Evolutionary conservation across 2,888 invertebrate genomes (phyloP).

Genomic region (Caenorhabditis sp.): DNA sequence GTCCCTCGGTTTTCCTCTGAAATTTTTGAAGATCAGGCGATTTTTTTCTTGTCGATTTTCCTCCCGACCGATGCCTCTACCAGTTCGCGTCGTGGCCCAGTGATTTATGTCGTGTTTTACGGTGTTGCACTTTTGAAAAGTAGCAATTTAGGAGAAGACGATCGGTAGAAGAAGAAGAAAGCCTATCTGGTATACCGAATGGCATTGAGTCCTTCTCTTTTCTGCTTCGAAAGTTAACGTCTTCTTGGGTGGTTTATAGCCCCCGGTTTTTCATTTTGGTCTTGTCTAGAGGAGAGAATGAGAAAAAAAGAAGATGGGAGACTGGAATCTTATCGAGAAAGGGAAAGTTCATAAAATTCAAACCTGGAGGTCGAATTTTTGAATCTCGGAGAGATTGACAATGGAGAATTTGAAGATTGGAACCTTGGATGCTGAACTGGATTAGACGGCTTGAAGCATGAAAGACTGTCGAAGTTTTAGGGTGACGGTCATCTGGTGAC

Average conservation of each 20-base stretch:
- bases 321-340: neutral
- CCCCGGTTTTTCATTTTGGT: neutral
- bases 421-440: too few relatives aligned
- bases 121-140: slow-evolving; percentile 23
- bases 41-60: neutral
- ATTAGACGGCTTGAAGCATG: too few relatives aligned
- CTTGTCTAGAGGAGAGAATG: neutral
- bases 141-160: slow-evolving; percentile 30
- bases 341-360: neutral
- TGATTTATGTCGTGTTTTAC: too few relatives aligned
- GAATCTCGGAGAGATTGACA: too few relatives aligned
- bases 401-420: too few relatives aligned
- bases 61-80: neutral
- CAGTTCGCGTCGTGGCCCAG: too few relatives aligned
- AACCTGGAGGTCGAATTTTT: neutral
- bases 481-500: too few relatives aligned
- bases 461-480: too few relatives aligned
- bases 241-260: slow-evolving; percentile 18
- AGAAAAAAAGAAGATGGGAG: neutral
- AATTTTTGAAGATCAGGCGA: too few relatives aligned
- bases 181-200: too few relatives aligned
- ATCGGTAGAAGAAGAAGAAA: neutral
- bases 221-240: neutral
- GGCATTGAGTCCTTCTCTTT: neutral
- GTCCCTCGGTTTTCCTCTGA: too few relatives aligned